A percentile compares a stretch with the other conserved stretches of the same genome.
Conservation (phyloP, 23 tunicate species). For the Phallusia fumigata region DNA sequence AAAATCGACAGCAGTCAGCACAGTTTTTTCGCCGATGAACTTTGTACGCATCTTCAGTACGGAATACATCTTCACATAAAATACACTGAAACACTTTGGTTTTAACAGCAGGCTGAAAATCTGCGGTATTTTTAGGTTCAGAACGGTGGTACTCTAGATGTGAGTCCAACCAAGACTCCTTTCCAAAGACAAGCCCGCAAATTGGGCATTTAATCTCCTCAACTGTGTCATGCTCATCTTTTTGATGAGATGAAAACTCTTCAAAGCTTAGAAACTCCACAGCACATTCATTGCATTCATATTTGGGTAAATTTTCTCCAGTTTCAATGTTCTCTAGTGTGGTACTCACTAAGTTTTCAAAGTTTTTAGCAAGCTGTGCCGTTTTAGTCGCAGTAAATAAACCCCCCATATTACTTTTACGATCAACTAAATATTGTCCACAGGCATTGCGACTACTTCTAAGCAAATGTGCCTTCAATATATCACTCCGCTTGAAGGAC, state of each 20-base stretch:
- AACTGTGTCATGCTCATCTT: background rate
- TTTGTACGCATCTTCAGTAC: background rate
- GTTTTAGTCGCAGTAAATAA: too few species aligned
- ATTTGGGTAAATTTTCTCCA: too few species aligned
- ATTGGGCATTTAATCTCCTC: background rate
- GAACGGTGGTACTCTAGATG: background rate
- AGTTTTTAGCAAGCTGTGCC: too few species aligned
- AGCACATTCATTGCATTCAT: background rate
- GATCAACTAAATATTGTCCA: too few species aligned
- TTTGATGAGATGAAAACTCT: background rate
- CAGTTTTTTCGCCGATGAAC: background rate
- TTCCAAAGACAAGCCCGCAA: background rate
- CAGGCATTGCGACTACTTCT: background rate
- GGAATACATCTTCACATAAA: background rate
- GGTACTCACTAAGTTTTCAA: too few species aligned
- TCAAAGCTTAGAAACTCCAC: background rate
- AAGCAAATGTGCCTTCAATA: background rate
- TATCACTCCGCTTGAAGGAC: background rate
- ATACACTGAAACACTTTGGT: background rate
- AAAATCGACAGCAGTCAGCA: background rate
- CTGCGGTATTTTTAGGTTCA: background rate
- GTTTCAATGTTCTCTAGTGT: too few species aligned
- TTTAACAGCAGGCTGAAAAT: background rate
- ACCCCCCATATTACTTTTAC: too few species aligned
- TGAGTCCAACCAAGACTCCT: background rate